These are phyloP conservation scores for Ernsta delagoae DNA, from an alignment of 2,888 invertebrate species.

Conservation along the genomic window DNA sequence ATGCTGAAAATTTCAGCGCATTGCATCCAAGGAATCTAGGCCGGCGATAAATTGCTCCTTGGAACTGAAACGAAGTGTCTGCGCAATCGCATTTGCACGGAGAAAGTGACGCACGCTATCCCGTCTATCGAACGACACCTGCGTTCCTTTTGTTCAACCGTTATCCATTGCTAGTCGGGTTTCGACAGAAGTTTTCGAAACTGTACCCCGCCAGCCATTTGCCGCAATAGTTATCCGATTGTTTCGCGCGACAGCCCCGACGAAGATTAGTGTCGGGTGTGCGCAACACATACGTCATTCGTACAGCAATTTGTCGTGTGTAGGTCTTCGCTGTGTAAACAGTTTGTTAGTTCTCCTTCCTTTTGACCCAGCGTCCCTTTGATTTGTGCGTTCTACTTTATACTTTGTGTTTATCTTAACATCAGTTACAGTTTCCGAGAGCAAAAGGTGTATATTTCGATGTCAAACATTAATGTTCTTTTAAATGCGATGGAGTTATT, in stretches of 20 bases:
- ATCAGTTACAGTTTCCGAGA: not conserved
- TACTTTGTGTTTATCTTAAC: not conserved
- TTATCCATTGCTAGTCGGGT: slow-evolving; percentile 40
- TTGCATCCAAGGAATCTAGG: slow-evolving; percentile 13
- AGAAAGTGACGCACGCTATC: slow-evolving; percentile 58
- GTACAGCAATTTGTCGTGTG: slow-evolving; percentile 4
- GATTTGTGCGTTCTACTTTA: not conserved
- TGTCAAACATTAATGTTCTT: not conserved
- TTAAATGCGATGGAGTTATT: not conserved
- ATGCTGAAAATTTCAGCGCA: slow-evolving; percentile 25
- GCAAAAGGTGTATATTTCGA: not conserved
- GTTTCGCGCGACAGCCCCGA: slow-evolving; percentile 16
- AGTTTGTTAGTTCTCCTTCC: not conserved
- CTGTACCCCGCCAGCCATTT: slow-evolving; percentile 2
- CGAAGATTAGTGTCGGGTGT: slow-evolving; percentile 19
- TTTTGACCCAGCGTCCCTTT: not conserved
- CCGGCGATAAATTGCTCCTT: slow-evolving; percentile 47
- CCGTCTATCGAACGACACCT: slow-evolving; percentile 51
- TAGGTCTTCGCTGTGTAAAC: slow-evolving; percentile 1
- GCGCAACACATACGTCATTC: not conserved
- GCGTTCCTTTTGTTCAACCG: slow-evolving; percentile 42
- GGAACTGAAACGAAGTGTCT: slow-evolving; percentile 46
- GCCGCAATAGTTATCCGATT: slow-evolving; percentile 17
- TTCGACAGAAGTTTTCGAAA: slow-evolving; percentile 25
- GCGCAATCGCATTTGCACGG: slow-evolving; percentile 50